Evolutionary conservation across 2,797 vertebrate genomes (phyloP).

Genomic region (Leuciscus waleckii): DNA sequence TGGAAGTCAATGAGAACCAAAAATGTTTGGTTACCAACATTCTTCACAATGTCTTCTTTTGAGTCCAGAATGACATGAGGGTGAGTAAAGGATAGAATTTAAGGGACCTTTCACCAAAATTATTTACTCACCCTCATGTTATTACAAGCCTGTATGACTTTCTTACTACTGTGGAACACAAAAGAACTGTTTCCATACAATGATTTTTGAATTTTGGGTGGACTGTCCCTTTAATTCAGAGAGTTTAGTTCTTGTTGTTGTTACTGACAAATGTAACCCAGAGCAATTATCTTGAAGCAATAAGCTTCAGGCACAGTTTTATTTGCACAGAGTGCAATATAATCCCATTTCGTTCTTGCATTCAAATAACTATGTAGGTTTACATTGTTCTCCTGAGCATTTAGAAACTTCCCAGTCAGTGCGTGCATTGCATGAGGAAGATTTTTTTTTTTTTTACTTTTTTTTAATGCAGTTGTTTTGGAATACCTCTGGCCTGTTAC

Average conservation of each 20-base stretch:
- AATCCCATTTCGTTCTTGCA: constrained; percentile 7
- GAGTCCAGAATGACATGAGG: not conserved
- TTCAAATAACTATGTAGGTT: constrained; percentile 50
- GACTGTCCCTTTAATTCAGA: not conserved
- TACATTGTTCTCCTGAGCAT: constrained; percentile 42
- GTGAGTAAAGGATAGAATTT: not conserved
- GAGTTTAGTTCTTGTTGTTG: not conserved
- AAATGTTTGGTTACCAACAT: not conserved
- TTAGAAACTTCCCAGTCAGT: constrained; percentile 17
- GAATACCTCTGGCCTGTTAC: constrained; percentile 61
- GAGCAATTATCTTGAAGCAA: constrained; percentile 30
- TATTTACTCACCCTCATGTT: not conserved
- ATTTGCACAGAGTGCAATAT: constrained; percentile 32
- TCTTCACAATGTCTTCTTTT: no score
- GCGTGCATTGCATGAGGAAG: constrained; percentile 6
- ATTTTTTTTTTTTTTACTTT: not conserved
- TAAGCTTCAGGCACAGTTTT: constrained; percentile 37
- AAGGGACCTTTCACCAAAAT: not conserved
- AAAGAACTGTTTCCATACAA: not conserved
- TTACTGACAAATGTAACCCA: constrained; percentile 26
- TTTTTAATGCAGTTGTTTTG: constrained; percentile 46
- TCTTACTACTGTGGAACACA: not conserved
- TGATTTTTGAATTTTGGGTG: not conserved
- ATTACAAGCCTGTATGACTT: not conserved
- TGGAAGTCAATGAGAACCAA: not conserved